Conservation (phyloP, 2,888 invertebrate species). For the Odiellus spinosus region DNA sequence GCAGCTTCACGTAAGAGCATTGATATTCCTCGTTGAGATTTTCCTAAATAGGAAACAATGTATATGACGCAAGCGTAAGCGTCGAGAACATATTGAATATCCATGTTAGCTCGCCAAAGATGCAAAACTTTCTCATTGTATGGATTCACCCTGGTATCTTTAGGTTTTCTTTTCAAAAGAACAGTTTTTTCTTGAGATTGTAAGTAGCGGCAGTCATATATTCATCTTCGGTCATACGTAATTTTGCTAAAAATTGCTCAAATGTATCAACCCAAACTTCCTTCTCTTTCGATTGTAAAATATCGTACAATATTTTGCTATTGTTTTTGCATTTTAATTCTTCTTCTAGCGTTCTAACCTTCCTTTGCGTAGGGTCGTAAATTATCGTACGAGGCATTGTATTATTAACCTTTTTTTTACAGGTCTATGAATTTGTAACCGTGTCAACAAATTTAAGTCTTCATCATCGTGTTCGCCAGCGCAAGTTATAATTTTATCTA, state of each 20-base stretch:
- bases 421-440: too few species aligned
- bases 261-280: too few species aligned
- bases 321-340: too few species aligned
- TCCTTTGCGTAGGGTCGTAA: too few species aligned
- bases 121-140: constrained; percentile 21
- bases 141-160: constrained; percentile 20
- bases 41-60: constrained; percentile 21
- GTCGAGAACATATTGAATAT: constrained; percentile 27
- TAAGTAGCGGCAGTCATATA: constrained; percentile 5
- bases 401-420: too few species aligned
- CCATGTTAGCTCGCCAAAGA: constrained; percentile 26
- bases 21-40: constrained; percentile 13
- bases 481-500: too few species aligned
- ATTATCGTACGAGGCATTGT: too few species aligned
- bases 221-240: background rate
- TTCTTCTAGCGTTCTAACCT: too few species aligned
- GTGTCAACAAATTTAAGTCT: too few species aligned
- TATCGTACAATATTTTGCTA: too few species aligned
- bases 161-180: constrained; percentile 19
- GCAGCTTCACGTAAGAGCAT: constrained; percentile 15
- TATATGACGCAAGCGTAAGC: constrained; percentile 26
- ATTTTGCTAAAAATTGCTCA: too few species aligned
- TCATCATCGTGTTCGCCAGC: too few species aligned
- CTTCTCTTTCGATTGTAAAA: background rate
- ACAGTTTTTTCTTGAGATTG: constrained; percentile 8